Evolutionary conservation across 2,797 vertebrate genomes (phyloP).

Genomic region (Pseudochirops cupreus): DNA sequence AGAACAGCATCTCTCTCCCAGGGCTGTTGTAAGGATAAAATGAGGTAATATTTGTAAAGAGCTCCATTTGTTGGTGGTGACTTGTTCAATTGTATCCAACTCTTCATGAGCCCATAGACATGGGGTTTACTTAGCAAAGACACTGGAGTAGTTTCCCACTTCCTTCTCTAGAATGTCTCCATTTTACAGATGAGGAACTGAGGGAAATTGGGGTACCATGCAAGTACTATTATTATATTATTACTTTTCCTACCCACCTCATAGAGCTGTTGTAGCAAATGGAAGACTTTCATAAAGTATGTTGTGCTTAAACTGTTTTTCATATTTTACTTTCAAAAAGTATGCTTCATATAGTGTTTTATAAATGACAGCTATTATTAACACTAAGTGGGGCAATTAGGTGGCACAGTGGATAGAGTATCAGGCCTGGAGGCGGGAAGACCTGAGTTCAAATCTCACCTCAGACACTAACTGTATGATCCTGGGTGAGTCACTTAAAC

Average conservation of each 20-base stretch:
- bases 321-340: not conserved
- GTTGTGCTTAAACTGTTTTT: not conserved
- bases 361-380: not conserved
- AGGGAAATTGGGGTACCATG: too few relatives aligned
- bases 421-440: not conserved
- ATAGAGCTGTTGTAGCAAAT: not conserved
- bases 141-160: too few relatives aligned
- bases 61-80: too few relatives aligned
- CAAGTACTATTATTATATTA: not conserved
- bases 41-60: too few relatives aligned
- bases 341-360: not conserved
- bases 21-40: too few relatives aligned
- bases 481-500: not conserved
- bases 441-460: not conserved
- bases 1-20: too few relatives aligned
- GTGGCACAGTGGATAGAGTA: not conserved
- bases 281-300: not conserved
- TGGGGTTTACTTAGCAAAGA: too few relatives aligned
- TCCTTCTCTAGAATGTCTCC: too few relatives aligned
- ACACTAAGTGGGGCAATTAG: not conserved
- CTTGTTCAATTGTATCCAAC: too few relatives aligned
- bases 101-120: too few relatives aligned
- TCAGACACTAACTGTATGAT: not conserved
- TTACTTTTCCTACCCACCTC: not conserved
- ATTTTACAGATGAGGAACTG: too few relatives aligned